Percentiles rank a stretch among this genome's conserved stretches.
Evolutionary conservation across 2,888 invertebrate genomes (phyloP).

Genomic region (Yponomeuta evonymella): DNA sequence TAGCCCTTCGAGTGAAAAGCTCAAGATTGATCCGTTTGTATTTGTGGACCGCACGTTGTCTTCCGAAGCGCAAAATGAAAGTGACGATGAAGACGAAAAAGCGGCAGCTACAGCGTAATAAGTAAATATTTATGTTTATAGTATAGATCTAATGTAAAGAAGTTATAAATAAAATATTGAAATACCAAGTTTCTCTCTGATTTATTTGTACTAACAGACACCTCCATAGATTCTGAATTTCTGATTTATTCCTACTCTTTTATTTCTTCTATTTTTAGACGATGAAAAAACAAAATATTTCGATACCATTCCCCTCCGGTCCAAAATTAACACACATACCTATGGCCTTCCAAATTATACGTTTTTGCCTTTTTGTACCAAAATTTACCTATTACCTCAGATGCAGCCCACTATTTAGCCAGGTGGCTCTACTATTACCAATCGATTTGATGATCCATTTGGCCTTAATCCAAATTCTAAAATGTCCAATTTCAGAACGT

Average conservation of each 20-base stretch:
- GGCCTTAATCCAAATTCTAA: no score
- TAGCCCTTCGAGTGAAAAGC: conserved; percentile 79
- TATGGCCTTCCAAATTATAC: no score
- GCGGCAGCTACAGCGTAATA: conserved; percentile 34
- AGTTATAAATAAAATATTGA: background rate
- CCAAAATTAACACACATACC: no score
- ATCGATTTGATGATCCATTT: no score
- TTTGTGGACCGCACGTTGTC: conserved; percentile 57
- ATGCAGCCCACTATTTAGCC: no score
- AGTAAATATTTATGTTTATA: background rate
- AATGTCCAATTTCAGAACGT: no score
- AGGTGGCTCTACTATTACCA: no score
- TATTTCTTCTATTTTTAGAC: conserved; percentile 15
- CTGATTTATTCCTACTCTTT: no score
- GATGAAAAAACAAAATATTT: no score
- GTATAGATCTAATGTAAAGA: background rate
- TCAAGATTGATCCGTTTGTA: conserved; percentile 81
- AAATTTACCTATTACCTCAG: no score
- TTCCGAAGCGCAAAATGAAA: conserved; percentile 59
- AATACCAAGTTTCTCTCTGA: conserved; percentile 9
- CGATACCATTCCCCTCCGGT: no score
- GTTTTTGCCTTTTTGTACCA: no score
- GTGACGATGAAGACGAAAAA: conserved; percentile 59
- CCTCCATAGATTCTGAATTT: background rate
- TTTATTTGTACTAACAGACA: conserved; percentile 3